phyloP scores from a whole-genome alignment of 1,140 invertebrate genomes.

The Drusus annulatus region DNA sequence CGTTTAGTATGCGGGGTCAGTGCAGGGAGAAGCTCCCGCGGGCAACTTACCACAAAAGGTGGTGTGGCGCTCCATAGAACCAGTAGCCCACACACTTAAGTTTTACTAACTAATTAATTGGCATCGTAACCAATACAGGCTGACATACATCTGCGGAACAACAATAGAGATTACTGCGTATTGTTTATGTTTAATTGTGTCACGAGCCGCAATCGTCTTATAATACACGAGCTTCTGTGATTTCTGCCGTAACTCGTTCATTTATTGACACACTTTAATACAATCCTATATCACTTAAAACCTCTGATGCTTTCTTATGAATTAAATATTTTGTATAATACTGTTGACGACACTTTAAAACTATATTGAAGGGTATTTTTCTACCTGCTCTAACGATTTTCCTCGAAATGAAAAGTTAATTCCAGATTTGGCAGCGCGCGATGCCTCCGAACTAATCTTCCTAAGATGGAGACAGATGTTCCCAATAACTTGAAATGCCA shows the following conservation, averaged over 20 bases:
- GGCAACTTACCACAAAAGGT: conserved; percentile 12
- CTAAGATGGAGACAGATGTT: conserved; percentile 40
- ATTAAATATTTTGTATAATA: too few relatives aligned
- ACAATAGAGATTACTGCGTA: not conserved
- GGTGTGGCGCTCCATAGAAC: not conserved
- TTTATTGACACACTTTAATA: too few relatives aligned
- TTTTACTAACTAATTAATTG: not conserved
- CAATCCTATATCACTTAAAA: too few relatives aligned
- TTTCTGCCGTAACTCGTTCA: too few relatives aligned
- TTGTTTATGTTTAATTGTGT: conserved; percentile 29
- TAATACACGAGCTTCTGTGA: too few relatives aligned
- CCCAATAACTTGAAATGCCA: conserved; percentile 17
- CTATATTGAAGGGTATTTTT: too few relatives aligned
- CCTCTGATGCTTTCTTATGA: too few relatives aligned
- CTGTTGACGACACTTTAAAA: too few relatives aligned
- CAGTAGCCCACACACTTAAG: not conserved
- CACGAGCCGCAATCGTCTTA: not conserved
- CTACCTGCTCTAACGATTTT: conserved; percentile 4
- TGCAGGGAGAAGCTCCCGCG: not conserved
- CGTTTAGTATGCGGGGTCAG: conserved; percentile 15
- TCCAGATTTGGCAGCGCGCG: conserved; percentile 20
- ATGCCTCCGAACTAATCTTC: conserved; percentile 13
- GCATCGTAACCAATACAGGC: not conserved
- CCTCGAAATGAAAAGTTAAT: conserved; percentile 2
- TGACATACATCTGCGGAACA: not conserved